phyloP scores from a whole-genome alignment of 2,113 vertebrate species.

The Gobius niger region DNA sequence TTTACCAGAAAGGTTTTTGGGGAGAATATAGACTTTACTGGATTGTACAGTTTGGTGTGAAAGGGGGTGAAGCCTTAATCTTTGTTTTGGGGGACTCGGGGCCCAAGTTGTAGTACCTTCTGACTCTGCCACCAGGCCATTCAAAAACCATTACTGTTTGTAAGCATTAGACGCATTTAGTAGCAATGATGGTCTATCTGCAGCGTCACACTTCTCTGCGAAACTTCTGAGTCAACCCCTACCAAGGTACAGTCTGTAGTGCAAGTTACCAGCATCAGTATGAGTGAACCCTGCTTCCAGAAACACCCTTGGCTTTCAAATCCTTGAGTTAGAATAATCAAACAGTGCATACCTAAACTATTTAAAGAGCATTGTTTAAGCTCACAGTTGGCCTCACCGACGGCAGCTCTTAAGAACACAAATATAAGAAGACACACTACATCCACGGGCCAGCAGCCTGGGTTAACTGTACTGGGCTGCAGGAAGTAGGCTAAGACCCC shows the following conservation, averaged over 20 bases:
- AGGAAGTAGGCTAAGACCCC: slow-evolving; percentile 57
- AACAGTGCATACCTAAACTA: slow-evolving; percentile 30
- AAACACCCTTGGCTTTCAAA: slow-evolving; percentile 17
- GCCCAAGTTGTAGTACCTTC: too few species aligned
- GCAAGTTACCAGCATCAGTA: slow-evolving; percentile 16
- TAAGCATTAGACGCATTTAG: too few species aligned
- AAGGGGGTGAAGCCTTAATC: too few species aligned
- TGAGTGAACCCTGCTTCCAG: slow-evolving; percentile 19
- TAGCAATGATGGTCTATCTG: background rate
- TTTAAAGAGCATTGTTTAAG: slow-evolving; percentile 26
- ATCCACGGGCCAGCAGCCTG: slow-evolving; percentile 16
- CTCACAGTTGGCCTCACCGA: slow-evolving; percentile 47
- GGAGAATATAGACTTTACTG: too few species aligned
- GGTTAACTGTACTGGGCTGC: slow-evolving; percentile 51
- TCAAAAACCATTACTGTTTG: too few species aligned
- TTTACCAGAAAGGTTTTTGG: too few species aligned
- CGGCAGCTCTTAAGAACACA: slow-evolving; percentile 33
- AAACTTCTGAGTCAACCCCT: background rate
- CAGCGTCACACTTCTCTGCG: background rate
- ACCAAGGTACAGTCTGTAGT: background rate
- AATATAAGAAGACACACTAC: slow-evolving; percentile 33
- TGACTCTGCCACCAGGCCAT: too few species aligned
- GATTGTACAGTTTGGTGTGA: too few species aligned
- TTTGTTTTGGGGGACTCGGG: too few species aligned
- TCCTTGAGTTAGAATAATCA: slow-evolving; percentile 29